A percentile compares a stretch with the other conserved stretches of the same genome.
Conservation (phyloP, 2,888 invertebrate genomes). For the Hedychridium roseum region DNA sequence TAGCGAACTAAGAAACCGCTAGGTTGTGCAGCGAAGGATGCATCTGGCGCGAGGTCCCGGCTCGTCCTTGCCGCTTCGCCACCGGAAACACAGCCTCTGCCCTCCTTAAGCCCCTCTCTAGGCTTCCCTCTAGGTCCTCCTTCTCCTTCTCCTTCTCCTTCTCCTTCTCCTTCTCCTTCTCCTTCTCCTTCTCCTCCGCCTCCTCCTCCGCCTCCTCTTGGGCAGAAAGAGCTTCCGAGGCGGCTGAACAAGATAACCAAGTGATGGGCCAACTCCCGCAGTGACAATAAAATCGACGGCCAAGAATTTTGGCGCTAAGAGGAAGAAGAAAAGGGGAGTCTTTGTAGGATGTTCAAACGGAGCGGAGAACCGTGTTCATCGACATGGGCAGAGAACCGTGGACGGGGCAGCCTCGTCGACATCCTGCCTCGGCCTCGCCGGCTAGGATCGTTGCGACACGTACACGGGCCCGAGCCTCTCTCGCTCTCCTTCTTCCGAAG, state of each 20-base stretch:
- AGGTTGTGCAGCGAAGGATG: conserved; percentile 59
- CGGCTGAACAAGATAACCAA: no score
- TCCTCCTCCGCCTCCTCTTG: no score
- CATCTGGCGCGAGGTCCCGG: conserved; percentile 61
- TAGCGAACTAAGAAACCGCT: conserved; percentile 41
- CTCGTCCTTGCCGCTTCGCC: conserved; percentile 55
- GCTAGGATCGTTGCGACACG: conserved; percentile 56
- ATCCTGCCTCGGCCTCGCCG: conserved; percentile 54
- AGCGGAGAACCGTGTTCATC: conserved; percentile 50
- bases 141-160: not conserved
- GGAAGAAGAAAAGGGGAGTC: conserved; percentile 5
- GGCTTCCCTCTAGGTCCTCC: not conserved
- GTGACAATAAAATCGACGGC: not conserved
- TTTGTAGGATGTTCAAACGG: conserved; percentile 34
- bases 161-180: no score
- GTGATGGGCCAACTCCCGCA: no score
- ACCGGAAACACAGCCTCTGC: conserved; percentile 54
- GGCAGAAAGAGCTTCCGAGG: no score
- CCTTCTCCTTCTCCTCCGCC: no score
- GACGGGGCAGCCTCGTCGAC: conserved; percentile 58
- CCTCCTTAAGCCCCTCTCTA: conserved; percentile 30
- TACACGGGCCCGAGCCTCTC: no score
- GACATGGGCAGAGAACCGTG: conserved; percentile 2
- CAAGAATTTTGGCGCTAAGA: not conserved
- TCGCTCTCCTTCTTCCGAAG: conserved; percentile 42